Percentiles rank a stretch among this genome's conserved stretches.
phyloP scores from a whole-genome alignment of 2,113 vertebrate species.

The Psilopsiagon aurifrons region DNA sequence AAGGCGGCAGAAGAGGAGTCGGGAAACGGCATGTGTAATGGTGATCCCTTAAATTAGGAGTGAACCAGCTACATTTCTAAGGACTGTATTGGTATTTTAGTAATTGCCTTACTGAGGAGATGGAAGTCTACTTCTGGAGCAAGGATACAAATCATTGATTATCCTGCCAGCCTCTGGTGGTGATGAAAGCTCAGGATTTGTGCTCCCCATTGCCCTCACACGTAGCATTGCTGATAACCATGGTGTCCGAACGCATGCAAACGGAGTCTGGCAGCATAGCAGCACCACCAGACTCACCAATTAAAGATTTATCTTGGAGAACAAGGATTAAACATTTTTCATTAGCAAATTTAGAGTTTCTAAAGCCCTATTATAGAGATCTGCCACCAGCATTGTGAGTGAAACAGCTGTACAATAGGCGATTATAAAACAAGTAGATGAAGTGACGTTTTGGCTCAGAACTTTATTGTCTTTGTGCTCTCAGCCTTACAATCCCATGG shows the following conservation, averaged over 20 bases:
- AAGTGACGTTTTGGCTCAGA: neutral
- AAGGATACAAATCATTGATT: neutral
- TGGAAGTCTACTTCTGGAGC: neutral
- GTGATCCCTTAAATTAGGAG: neutral
- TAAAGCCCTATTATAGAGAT: conserved; percentile 28
- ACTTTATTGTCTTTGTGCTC: conserved; percentile 33
- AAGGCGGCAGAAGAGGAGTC: neutral
- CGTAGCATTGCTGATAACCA: neutral
- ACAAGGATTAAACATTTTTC: conserved; percentile 47
- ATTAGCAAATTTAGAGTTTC: conserved; percentile 52
- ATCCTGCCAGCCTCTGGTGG: neutral
- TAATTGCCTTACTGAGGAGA: neutral
- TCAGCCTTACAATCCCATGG: conserved; percentile 24
- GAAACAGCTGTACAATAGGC: neutral
- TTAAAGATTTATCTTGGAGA: neutral
- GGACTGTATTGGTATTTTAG: neutral
- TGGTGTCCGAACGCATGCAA: neutral
- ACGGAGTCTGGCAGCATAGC: neutral
- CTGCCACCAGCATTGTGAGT: conserved; percentile 9
- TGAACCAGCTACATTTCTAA: neutral
- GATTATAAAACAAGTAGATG: conserved; percentile 30
- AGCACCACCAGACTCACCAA: conserved; percentile 4
- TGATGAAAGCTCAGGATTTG: neutral
- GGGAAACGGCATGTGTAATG: accelerated
- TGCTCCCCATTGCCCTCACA: neutral